Evolutionary conservation across 2,113 vertebrate genomes (phyloP).

Genomic region (Brachionichthys hirsutus): DNA sequence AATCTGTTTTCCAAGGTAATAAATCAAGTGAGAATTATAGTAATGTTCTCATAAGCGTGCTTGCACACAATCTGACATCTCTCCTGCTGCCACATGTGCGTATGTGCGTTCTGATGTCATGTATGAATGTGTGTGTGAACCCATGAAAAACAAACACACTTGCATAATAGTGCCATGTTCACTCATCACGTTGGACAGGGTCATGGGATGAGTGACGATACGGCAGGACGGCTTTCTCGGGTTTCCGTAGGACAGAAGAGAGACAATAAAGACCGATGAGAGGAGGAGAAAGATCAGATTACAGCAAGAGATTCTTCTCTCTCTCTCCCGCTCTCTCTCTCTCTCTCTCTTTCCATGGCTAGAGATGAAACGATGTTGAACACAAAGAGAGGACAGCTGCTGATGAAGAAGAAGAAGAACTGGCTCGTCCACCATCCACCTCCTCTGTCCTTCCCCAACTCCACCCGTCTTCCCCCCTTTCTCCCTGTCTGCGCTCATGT

Average conservation of each 20-base stretch:
- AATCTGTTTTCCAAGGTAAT: too few relatives aligned
- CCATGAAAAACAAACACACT: background rate
- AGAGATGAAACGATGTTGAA: constrained; percentile 67
- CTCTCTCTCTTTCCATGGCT: constrained; percentile 51
- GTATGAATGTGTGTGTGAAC: background rate
- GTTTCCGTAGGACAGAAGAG: constrained; percentile 1
- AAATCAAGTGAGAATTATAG: too few relatives aligned
- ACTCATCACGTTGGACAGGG: background rate
- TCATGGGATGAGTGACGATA: background rate
- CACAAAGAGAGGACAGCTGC: constrained; percentile 65
- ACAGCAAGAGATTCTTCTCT: constrained; percentile 26
- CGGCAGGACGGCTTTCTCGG: background rate
- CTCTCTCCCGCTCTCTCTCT: background rate
- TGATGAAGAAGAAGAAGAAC: constrained; percentile 65
- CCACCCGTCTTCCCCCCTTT: background rate
- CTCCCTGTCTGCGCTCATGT: background rate
- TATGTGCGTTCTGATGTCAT: background rate
- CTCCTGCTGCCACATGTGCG: too few relatives aligned
- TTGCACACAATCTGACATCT: too few relatives aligned
- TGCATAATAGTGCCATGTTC: background rate
- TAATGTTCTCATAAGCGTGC: too few relatives aligned
- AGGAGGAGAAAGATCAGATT: constrained; percentile 26
- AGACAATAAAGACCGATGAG: constrained; percentile 1
- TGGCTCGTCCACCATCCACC: constrained; percentile 38
- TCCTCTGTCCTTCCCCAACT: constrained; percentile 12